Evolutionary conservation across 2,113 vertebrate genomes (phyloP), one percentile per base, ranked within the genome.

Genomic region (Columba janthina): DNA sequence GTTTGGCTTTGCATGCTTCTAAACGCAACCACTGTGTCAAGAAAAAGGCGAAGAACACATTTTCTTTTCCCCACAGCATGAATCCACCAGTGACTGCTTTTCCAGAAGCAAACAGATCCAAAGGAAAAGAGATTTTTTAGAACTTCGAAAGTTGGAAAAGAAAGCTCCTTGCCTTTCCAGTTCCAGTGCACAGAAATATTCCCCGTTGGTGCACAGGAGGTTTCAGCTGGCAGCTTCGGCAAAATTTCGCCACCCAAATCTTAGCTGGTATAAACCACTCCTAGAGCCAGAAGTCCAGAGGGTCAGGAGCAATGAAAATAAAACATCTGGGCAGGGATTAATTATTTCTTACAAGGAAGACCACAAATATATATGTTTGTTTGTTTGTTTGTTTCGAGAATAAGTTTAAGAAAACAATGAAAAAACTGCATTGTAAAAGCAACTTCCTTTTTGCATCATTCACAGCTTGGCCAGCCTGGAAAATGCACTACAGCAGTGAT

Each of bases 401-500:
- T 16, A 72, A 28, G 2, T 62, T 95, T 58, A 67, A 57, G 34
- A 65, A 79, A 79, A 60, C 71, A 48, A 2, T 34, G 26, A 12
- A 51, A 86, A 72, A 73, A 42, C 1, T 18, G 9, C 15, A 38
- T 4, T 0, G 1, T 38, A 61, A 77, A 80, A 65, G 13, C 10
- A 61, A 61, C 15, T 24, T 38, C 29, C 5, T 53, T 76, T 83
- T 70, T 48, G 6, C 29, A 67, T 36, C 16, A 15, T 73, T 32
- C 80, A 34, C 67, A 53, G 36, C 32, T 70, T 70, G 34, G 7
- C 36, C 5, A 8, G 15, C 60, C 56, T 77, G 54, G 46, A 70
- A 46, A 84, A 6, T 5, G 13, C 42, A 50, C 9, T 2, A 2
- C 48, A 67, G 53, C 1, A 0, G 5, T 17, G 53, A 29, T 54